phyloP scores from a whole-genome alignment of 2,888 invertebrate species.

The Melinaea menophilus region DNA sequence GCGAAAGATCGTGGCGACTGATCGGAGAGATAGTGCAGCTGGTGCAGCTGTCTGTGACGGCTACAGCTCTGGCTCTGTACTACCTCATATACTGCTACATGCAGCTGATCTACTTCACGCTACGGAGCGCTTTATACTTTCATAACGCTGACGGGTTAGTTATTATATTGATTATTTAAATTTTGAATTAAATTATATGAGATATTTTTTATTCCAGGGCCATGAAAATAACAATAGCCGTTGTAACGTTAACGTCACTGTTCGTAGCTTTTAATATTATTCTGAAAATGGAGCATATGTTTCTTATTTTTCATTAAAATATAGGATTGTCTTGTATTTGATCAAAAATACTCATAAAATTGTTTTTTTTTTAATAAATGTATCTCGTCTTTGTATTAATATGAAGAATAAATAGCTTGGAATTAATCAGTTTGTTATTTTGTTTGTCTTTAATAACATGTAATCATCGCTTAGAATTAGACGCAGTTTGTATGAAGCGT shows the following conservation, averaged over 20 bases:
- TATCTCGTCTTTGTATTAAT: too few species aligned
- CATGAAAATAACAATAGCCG: slow-evolving; percentile 68
- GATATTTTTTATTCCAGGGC: slow-evolving; percentile 47
- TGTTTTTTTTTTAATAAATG: too few species aligned
- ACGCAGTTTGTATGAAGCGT: neutral
- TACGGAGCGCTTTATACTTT: slow-evolving; percentile 61
- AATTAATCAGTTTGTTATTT: neutral
- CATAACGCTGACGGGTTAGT: slow-evolving; percentile 66
- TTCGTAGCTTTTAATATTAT: slow-evolving; percentile 57
- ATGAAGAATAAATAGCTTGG: neutral
- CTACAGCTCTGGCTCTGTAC: slow-evolving; percentile 61
- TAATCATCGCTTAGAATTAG: neutral
- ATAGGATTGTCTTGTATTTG: neutral
- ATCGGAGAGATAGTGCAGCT: slow-evolving; percentile 50
- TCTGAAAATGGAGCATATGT: slow-evolving; percentile 49
- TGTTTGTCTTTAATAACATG: neutral
- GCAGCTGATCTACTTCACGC: slow-evolving; percentile 62
- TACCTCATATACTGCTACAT: slow-evolving; percentile 69
- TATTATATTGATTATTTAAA: neutral
- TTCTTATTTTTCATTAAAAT: slow-evolving; percentile 29
- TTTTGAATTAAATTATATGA: neutral
- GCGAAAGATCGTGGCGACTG: slow-evolving; percentile 39
- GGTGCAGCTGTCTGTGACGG: slow-evolving; percentile 59
- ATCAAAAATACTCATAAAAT: too few species aligned
- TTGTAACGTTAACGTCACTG: slow-evolving; percentile 60